These are phyloP conservation scores for Ovibos moschatus DNA, from an alignment of 2,113 vertebrate species.

Conservation along the genomic window DNA sequence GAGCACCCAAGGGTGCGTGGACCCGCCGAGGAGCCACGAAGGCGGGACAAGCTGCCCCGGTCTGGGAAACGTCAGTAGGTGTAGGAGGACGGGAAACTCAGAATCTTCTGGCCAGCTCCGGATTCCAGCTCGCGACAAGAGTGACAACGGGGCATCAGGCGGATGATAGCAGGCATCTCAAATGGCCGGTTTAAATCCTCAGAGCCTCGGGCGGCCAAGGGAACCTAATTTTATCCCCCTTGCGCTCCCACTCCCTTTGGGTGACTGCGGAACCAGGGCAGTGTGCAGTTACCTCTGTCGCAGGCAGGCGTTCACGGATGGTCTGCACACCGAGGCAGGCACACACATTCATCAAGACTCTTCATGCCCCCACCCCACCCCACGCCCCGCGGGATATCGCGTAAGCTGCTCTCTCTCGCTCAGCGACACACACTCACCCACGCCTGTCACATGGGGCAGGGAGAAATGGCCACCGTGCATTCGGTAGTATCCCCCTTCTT, in stretches of 20 bases:
- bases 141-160: not conserved
- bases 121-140: rapidly evolving
- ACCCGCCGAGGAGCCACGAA: not conserved
- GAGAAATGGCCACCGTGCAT: rapidly evolving
- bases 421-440: not conserved
- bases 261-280: not conserved
- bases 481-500: not conserved
- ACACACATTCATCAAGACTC: not conserved
- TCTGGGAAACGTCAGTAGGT: not conserved
- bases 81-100: not conserved
- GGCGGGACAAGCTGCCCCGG: too few relatives aligned
- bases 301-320: not conserved
- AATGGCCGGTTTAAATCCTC: not conserved
- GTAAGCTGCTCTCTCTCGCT: not conserved
- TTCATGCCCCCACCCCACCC: not conserved
- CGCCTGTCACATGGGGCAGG: rapidly evolving
- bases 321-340: not conserved
- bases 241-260: not conserved
- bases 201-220: not conserved
- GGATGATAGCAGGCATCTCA: not conserved
- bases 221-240: not conserved
- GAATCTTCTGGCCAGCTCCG: not conserved
- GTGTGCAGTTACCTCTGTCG: not conserved
- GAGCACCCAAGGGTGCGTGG: rapidly evolving
- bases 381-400: too few relatives aligned